These are phyloP conservation scores for Cyclina sinensis DNA, from an alignment of 1,140 invertebrate genomes.

Conservation along the genomic window DNA sequence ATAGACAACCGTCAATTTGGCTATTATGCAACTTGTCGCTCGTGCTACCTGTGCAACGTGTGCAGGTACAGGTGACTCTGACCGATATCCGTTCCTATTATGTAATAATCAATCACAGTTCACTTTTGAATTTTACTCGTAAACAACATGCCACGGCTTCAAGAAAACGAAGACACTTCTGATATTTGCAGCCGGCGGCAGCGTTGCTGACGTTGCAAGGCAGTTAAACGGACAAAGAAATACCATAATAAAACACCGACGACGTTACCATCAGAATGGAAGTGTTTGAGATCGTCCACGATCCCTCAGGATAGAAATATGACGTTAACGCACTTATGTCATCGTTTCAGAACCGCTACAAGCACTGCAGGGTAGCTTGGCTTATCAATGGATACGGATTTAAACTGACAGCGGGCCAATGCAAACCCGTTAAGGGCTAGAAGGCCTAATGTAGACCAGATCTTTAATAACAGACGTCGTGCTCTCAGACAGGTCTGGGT, in stretches of 20 bases:
- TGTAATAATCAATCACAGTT: background rate
- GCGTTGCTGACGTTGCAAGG: too few relatives aligned
- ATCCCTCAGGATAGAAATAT: slow-evolving; percentile 9
- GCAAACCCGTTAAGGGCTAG: slow-evolving; percentile 26
- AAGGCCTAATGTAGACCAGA: slow-evolving; percentile 2
- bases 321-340: too few relatives aligned
- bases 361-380: slow-evolving; percentile 15
- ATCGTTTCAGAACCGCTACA: slow-evolving; percentile 40
- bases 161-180: too few relatives aligned
- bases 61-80: background rate
- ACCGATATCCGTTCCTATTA: background rate
- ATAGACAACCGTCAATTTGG: background rate
- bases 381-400: slow-evolving; percentile 15
- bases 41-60: background rate
- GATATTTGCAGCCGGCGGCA: too few relatives aligned
- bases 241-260: too few relatives aligned
- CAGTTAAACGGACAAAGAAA: background rate
- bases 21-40: too few relatives aligned
- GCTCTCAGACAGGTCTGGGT: background rate
- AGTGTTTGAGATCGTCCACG: background rate
- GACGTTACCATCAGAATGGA: too few relatives aligned
- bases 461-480: slow-evolving; percentile 1
- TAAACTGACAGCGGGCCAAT: background rate
- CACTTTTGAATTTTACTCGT: background rate
- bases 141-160: slow-evolving; percentile 8